These are phyloP conservation scores for Listronotus bonariensis DNA, from an alignment of 1,140 invertebrate genomes.

Conservation along the genomic window DNA sequence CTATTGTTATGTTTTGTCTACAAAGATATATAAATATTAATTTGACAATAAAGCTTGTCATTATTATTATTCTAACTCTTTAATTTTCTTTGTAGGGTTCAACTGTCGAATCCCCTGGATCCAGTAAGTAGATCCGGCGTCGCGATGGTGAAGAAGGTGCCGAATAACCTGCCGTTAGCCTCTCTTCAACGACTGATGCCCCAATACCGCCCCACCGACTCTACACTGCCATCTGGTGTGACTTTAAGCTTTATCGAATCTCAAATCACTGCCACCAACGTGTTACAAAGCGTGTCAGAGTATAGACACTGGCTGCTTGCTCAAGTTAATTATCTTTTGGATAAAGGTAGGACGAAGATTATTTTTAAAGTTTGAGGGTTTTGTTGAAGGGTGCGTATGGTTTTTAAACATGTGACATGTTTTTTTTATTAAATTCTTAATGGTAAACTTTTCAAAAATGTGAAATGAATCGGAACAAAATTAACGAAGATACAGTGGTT, in stretches of 20 bases:
- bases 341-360: slow-evolving; percentile 65
- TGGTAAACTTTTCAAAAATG: too few species aligned
- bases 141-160: slow-evolving; percentile 41
- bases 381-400: too few species aligned
- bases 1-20: too few species aligned
- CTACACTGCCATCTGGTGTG: slow-evolving; percentile 54
- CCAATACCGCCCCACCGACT: slow-evolving; percentile 46
- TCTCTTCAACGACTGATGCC: slow-evolving; percentile 49
- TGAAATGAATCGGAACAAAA: too few species aligned
- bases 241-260: slow-evolving; percentile 77
- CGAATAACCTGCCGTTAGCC: slow-evolving; percentile 47
- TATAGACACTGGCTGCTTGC: slow-evolving; percentile 80
- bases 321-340: slow-evolving; percentile 73
- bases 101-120: slow-evolving; percentile 58
- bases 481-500: too few species aligned
- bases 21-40: too few species aligned
- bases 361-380: background rate
- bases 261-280: slow-evolving; percentile 71
- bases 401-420: too few species aligned
- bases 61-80: too few species aligned
- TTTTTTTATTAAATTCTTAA: too few species aligned
- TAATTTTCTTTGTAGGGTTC: too few species aligned
- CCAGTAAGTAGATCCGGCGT: slow-evolving; percentile 56
- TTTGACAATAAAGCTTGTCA: too few species aligned
- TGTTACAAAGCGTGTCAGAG: slow-evolving; percentile 71